Evolutionary conservation across 2,113 vertebrate genomes (phyloP).

Genomic region (Peucedramus taeniatus): DNA sequence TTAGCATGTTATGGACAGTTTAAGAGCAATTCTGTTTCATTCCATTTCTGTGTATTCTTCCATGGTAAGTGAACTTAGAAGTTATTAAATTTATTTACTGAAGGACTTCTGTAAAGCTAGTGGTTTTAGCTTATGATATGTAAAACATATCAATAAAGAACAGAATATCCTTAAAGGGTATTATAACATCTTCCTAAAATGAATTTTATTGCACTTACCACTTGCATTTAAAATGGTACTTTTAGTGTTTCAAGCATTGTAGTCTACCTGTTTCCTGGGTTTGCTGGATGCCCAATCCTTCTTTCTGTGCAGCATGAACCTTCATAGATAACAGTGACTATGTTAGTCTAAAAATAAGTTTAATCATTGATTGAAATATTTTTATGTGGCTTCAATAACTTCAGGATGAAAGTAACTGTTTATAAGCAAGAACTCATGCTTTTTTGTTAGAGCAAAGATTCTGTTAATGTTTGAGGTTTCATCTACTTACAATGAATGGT

Average conservation of each 20-base stretch:
- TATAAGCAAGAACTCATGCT: not conserved
- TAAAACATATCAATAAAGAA: not conserved
- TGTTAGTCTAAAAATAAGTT: not conserved
- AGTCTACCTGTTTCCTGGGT: not conserved
- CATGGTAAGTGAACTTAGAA: not conserved
- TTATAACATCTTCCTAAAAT: not conserved
- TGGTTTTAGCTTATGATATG: too few species aligned
- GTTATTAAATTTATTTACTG: not conserved
- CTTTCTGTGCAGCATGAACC: not conserved
- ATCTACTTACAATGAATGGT: not conserved
- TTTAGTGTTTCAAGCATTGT: not conserved
- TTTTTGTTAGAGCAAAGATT: not conserved
- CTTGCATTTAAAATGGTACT: not conserved
- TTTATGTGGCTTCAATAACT: not conserved
- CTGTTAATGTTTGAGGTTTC: not conserved
- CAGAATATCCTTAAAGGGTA: not conserved
- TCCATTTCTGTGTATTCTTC: not conserved
- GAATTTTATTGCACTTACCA: not conserved
- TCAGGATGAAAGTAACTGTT: not conserved
- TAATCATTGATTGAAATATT: not conserved
- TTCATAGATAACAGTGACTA: not conserved
- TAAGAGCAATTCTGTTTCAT: not conserved
- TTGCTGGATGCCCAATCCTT: not conserved
- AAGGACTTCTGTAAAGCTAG: not conserved
- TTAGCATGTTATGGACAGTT: not conserved